Base-by-base conservation (phyloP, 2,797 vertebrate species). In the Podargus strigoides region DNA sequence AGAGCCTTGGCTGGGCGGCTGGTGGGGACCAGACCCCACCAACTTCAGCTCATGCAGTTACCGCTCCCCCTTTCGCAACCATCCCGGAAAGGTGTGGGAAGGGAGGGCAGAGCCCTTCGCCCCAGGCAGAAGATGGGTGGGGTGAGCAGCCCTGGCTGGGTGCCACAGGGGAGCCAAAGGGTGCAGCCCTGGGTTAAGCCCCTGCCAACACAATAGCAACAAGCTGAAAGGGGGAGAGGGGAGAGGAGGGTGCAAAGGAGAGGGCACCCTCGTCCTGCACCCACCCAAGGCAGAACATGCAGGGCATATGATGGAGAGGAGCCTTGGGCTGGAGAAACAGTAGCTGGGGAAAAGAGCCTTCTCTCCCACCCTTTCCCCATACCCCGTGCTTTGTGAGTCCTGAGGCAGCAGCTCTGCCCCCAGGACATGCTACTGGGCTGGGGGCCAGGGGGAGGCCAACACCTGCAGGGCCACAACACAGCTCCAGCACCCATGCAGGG, bases 351-450 rank as follows among this genome's bases (percentile, higher is more conserved):
- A 17, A 46, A 55, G 21, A 34, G 36, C 16, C 34, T 59, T 49
- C 30, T 55, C 22, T 21, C 24, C 41, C 32, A 3, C 6, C 26
- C 44, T 7, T 67, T n/a, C 37, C 56, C 63, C 3, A 2, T 3
- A 73, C 5, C 21, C 46, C 19, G 27, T 16, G 28, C 7, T 30
- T 7, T 21, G 12, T 17, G 52, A 14, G 39, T 37, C 26, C 59
- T 9, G 4, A 8, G 2, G 9, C 37, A 14, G 59, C 36, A 26
- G 37, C 39, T 60, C 47, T 6, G 47, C n/a, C 41, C 34, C 58
- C 7, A 6, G 62, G 55, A 69, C 2, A 0, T 1, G 2, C 16
- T 9, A 53, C 27, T 0, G 0, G 70, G 53, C 30, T 53, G 0
- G 0, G 15, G 8, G 37, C 14, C 21, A 27, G 53, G 26, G 49